A percentile compares a stretch with the other conserved stretches of the same genome.
These are phyloP conservation scores for Acrobeloides nanus DNA, from an alignment of 2,888 invertebrate species.

Conservation along the genomic window DNA sequence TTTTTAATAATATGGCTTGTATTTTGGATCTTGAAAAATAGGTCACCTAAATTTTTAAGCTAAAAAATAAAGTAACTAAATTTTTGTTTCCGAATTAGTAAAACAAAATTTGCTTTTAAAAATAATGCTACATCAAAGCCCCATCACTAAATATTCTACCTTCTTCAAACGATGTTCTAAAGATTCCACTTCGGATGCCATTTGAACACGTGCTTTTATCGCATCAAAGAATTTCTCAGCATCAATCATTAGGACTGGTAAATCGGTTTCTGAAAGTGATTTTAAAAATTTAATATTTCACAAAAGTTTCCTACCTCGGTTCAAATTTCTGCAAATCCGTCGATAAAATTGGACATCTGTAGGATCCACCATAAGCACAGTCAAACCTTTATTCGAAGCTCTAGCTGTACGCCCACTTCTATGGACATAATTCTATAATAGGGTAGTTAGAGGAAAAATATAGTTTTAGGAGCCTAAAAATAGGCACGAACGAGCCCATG, in stretches of 20 bases:
- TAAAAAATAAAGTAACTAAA: slow-evolving; percentile 1
- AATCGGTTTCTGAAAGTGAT: slow-evolving; percentile 66
- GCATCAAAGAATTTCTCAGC: slow-evolving; percentile 59
- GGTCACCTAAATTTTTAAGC: slow-evolving; percentile 7
- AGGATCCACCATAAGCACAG: slow-evolving; percentile 82
- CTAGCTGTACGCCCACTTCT: slow-evolving; percentile 92
- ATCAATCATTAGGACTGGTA: slow-evolving; percentile 74
- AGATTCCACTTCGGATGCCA: slow-evolving; percentile 74
- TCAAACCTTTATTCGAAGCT: slow-evolving; percentile 77
- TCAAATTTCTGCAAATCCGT: slow-evolving; percentile 74
- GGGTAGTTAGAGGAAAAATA: not conserved
- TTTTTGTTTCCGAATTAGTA: slow-evolving; percentile 4
- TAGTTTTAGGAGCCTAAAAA: slow-evolving; percentile 1
- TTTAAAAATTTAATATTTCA: not conserved
- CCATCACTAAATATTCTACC: slow-evolving; percentile 21
- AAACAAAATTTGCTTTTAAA: not conserved
- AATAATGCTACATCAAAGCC: not conserved
- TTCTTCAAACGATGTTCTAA: slow-evolving; percentile 64
- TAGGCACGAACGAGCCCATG: too few species aligned
- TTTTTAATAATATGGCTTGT: too few species aligned
- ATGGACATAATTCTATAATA: slow-evolving; percentile 78
- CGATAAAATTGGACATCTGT: slow-evolving; percentile 70
- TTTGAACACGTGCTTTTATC: slow-evolving; percentile 67
- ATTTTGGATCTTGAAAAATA: too few species aligned
- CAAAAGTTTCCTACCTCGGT: slow-evolving; percentile 64